Conservation (phyloP, 1,140 invertebrate species). For the Euglossa dilemma region DNA sequence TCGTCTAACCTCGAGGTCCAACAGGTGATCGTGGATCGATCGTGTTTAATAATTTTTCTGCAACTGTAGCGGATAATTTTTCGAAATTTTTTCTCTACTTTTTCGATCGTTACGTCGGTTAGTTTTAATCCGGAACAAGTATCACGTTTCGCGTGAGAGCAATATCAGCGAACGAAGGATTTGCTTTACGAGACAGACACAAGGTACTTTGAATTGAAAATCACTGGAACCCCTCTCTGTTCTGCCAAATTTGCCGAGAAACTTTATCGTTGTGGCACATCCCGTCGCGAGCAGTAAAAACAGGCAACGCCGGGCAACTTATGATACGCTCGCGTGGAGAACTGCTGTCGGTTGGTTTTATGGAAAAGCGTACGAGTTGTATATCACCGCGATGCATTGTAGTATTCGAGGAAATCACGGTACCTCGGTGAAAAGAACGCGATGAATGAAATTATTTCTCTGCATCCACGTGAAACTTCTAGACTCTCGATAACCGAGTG, state of each 20-base stretch:
- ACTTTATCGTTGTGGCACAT: not conserved
- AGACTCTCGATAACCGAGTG: too few species aligned
- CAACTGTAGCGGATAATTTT: too few species aligned
- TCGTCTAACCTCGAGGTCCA: too few species aligned
- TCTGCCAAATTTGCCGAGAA: not conserved
- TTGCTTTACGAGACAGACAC: not conserved
- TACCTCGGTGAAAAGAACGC: not conserved
- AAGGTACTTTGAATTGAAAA: not conserved
- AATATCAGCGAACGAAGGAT: not conserved
- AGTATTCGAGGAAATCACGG: too few species aligned
- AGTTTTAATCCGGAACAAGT: too few species aligned
- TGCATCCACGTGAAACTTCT: too few species aligned
- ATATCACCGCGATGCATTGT: not conserved
- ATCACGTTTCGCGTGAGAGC: too few species aligned
- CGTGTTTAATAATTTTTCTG: too few species aligned
- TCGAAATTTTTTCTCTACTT: too few species aligned
- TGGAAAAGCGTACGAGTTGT: not conserved
- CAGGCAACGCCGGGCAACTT: not conserved
- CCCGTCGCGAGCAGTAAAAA: not conserved
- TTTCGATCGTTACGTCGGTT: too few species aligned
- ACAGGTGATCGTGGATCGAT: too few species aligned
- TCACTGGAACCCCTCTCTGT: not conserved
- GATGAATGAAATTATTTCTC: too few species aligned
- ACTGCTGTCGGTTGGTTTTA: not conserved
- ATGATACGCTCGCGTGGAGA: not conserved